Evolutionary conservation across 2,113 vertebrate genomes (phyloP).

Genomic region (Caloenas nicobarica): DNA sequence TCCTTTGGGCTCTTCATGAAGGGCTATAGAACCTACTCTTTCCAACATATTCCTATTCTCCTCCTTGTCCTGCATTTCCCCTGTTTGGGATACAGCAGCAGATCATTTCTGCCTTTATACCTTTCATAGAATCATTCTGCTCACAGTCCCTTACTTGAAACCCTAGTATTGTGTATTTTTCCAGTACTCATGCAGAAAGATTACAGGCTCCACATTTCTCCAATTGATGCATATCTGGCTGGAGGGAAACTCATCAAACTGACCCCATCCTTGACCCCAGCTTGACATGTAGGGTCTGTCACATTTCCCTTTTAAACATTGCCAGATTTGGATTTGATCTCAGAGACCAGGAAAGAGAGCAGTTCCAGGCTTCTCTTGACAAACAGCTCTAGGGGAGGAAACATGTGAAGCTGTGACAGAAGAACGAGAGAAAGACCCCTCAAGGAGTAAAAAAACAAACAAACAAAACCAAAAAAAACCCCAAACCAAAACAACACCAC

Average conservation of each 20-base stretch:
- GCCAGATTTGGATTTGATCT: constrained; percentile 18
- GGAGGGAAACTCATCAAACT: constrained; percentile 37
- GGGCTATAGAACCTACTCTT: neutral
- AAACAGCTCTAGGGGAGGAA: constrained; percentile 23
- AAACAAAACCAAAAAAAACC: neutral
- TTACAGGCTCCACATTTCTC: constrained; percentile 4
- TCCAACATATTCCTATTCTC: neutral
- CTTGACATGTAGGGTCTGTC: constrained; percentile 38
- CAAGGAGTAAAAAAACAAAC: neutral
- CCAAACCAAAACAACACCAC: neutral
- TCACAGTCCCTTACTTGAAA: neutral
- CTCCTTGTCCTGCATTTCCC: neutral
- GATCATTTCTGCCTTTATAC: neutral
- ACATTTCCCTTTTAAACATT: constrained; percentile 42
- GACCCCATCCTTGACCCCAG: constrained; percentile 1
- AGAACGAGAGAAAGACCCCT: neutral
- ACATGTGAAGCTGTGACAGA: neutral
- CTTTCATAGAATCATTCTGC: neutral
- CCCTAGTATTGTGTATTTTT: neutral
- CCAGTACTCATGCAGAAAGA: neutral
- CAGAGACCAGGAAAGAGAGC: neutral
- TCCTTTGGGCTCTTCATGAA: neutral
- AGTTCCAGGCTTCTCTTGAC: constrained; percentile 30
- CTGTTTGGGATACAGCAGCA: neutral
- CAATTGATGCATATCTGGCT: neutral